Evolutionary conservation across 1,140 invertebrate species (phyloP), one percentile per base, ranked within the genome.

Genomic region (Drosophila asahinai): DNA sequence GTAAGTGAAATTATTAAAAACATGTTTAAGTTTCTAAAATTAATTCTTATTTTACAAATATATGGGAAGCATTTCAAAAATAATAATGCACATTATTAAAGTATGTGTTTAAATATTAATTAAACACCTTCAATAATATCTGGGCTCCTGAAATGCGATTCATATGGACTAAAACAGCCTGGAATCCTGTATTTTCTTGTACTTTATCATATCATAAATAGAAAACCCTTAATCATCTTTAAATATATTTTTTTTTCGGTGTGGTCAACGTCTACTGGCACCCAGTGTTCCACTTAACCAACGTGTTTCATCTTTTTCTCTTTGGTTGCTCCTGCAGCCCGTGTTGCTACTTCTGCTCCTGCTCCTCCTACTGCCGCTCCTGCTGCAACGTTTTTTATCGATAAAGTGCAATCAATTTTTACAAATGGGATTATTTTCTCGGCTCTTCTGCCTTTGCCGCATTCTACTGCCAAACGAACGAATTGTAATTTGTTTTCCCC

Each of bases 361-460:
- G 45, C 36, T 38, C 19, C 5, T 47, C 38, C 22, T 27, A 5
- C 19, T 22, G 19, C 19, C 19, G 19, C 30, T 76, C 6, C 15
- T 68, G 49, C 33, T 55, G 60, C 61, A 75, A 74, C 77, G 77
- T 83, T 84, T 79, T 90, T 90, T 89, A 90, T 90, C 86, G 81
- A 81, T 89, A 90, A 82, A 90, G 81, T 90, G 86, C 86, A 90
- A 90, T 90, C 86, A 90, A 90, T 90, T 90, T 90, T 90, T 90
- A 91, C 86, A 90, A 90, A 90, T 90, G 86, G 86, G 86, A 90
- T 90, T 90, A 90, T 90, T 90, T 90, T 90, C 59, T 71, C 55
- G 42, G 40, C 47, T 80, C 60, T 27, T 47, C 45, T 36, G 27
- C 4, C 30, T 33, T 12, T 38, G 25, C 51, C 25, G 33, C 33